Evolutionary conservation across 2,113 vertebrate genomes (phyloP).

Genomic region (Struthidea cinerea): DNA sequence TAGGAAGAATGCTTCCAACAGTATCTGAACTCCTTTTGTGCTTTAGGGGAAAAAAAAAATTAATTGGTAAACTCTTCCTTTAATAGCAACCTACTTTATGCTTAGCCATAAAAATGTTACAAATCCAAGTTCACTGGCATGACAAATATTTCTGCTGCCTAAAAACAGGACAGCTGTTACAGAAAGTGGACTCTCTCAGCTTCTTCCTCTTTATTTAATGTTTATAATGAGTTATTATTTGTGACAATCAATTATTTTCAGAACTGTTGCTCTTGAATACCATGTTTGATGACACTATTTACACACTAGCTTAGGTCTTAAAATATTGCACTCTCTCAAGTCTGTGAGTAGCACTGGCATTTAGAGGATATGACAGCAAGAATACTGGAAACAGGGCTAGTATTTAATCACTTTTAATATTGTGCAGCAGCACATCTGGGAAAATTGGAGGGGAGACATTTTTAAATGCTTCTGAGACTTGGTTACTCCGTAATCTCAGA

Average conservation of each 20-base stretch:
- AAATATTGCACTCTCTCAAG: not conserved
- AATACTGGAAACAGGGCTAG: not conserved
- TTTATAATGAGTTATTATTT: not conserved
- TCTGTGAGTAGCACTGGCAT: not conserved
- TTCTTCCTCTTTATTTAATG: not conserved
- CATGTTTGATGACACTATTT: not conserved
- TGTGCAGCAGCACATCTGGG: not conserved
- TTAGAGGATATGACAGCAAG: not conserved
- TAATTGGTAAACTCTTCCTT: slow-evolving; percentile 20
- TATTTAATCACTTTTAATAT: not conserved
- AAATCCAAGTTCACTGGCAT: slow-evolving; percentile 4
- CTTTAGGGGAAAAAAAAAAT: not conserved
- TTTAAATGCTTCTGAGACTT: not conserved
- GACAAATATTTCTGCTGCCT: not conserved
- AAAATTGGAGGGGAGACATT: not conserved
- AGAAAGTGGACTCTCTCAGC: not conserved
- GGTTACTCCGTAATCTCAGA: not conserved
- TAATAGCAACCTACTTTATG: slow-evolving; percentile 13
- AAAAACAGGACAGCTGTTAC: not conserved
- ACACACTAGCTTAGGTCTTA: not conserved
- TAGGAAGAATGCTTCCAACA: not conserved
- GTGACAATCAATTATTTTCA: not conserved
- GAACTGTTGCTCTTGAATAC: not conserved
- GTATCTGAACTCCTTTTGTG: not conserved
- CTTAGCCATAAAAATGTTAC: not conserved